phyloP scores from a whole-genome alignment of 1,140 invertebrate species.

The Drosophila carrolli region DNA sequence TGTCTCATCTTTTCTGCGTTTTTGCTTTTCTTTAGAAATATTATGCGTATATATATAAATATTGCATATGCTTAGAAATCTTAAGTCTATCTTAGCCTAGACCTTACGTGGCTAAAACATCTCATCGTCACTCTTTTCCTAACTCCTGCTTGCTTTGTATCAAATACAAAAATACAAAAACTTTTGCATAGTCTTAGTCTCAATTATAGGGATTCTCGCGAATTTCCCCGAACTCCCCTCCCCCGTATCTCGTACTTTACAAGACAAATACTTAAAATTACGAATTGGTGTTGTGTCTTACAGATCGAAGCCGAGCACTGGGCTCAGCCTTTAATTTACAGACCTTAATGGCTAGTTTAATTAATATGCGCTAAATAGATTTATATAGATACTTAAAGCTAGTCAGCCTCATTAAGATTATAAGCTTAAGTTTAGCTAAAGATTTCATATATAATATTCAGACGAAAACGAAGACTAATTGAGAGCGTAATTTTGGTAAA shows the following conservation, averaged over 20 bases:
- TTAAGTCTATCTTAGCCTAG: slow-evolving; percentile 53
- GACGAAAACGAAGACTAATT: slow-evolving; percentile 67
- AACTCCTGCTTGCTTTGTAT: slow-evolving; percentile 68
- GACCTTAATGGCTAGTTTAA: slow-evolving; percentile 23
- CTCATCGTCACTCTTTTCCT: slow-evolving; percentile 25
- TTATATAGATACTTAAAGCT: slow-evolving; percentile 58
- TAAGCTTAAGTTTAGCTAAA: slow-evolving; percentile 66
- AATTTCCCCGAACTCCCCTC: slow-evolving; percentile 24
- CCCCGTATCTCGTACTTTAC: slow-evolving; percentile 14
- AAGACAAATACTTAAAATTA: slow-evolving; percentile 69
- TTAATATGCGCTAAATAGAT: slow-evolving; percentile 29
- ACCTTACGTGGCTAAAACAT: slow-evolving; percentile 50
- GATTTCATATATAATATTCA: slow-evolving; percentile 48
- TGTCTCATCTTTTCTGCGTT: slow-evolving; percentile 49
- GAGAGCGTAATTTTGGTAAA: slow-evolving; percentile 73
- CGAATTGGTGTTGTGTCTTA: slow-evolving; percentile 79
- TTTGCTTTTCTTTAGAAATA: slow-evolving; percentile 65
- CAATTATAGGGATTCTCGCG: slow-evolving; percentile 53
- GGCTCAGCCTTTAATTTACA: slow-evolving; percentile 36
- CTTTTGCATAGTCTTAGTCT: slow-evolving; percentile 78
- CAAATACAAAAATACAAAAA: slow-evolving; percentile 80
- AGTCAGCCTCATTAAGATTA: slow-evolving; percentile 81
- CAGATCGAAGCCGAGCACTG: slow-evolving; percentile 36
- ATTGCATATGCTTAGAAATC: slow-evolving; percentile 51
- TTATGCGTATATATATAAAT: slow-evolving; percentile 54